phyloP scores from a whole-genome alignment of 2,113 vertebrate genomes.

The Channa maculata region DNA sequence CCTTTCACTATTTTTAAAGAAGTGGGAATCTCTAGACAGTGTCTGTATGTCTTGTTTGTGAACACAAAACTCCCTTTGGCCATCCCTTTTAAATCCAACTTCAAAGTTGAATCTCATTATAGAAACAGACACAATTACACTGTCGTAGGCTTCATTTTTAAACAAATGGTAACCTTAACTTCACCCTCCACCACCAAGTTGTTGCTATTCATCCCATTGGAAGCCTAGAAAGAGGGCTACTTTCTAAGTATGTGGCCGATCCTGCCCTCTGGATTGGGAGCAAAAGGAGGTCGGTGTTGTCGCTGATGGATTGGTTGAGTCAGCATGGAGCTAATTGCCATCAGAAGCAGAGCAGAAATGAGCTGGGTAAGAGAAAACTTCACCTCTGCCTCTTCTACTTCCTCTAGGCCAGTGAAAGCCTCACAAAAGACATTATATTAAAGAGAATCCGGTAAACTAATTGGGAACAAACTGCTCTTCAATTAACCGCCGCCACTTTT shows the following conservation, averaged over 20 bases:
- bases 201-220: conserved; percentile 37
- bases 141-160: conserved; percentile 34
- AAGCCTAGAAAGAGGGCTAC: conserved; percentile 13
- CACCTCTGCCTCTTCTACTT: conserved; percentile 22
- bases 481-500: conserved; percentile 39
- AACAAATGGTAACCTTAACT: conserved; percentile 49
- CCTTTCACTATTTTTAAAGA: conserved; percentile 23
- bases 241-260: conserved; percentile 43
- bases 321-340: conserved; percentile 75
- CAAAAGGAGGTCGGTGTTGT: conserved; percentile 68
- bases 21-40: conserved; percentile 38
- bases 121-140: conserved; percentile 49
- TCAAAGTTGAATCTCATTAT: conserved; percentile 59
- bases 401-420: conserved; percentile 37
- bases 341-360: conserved; percentile 54
- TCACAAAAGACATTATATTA: conserved; percentile 52
- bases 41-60: conserved; percentile 51
- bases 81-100: conserved; percentile 56
- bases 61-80: conserved; percentile 46
- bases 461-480: conserved; percentile 61
- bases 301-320: conserved; percentile 66
- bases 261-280: conserved; percentile 60
- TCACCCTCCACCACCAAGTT: conserved; percentile 46
- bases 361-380: conserved; percentile 39
- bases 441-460: conserved; percentile 38